Evolutionary conservation across 2,888 invertebrate species (phyloP).

Genomic region (Tiphia femorata): DNA sequence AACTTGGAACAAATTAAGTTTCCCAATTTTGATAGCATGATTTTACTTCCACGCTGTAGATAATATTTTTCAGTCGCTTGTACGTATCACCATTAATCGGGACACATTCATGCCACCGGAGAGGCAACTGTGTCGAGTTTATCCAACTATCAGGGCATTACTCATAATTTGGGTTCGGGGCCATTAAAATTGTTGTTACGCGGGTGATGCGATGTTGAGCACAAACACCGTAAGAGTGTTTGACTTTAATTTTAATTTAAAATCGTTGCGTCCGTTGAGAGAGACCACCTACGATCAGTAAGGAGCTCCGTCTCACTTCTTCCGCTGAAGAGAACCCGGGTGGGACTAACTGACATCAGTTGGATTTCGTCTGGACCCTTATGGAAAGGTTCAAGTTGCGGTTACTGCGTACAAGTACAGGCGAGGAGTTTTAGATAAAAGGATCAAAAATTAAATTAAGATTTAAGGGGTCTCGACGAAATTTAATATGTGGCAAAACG

Average conservation of each 20-base stretch:
- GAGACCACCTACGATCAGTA: slow-evolving; percentile 65
- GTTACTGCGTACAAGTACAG: slow-evolving; percentile 31
- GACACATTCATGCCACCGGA: slow-evolving; percentile 3
- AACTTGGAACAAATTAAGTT: too few species aligned
- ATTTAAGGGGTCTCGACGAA: too few species aligned
- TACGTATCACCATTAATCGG: slow-evolving; percentile 6
- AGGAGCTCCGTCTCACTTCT: slow-evolving; percentile 44
- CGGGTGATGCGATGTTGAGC: slow-evolving; percentile 58
- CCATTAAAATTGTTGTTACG: slow-evolving; percentile 64
- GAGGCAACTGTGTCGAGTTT: too few species aligned
- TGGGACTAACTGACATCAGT: slow-evolving; percentile 35
- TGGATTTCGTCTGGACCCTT: slow-evolving; percentile 36
- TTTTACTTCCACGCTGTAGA: too few species aligned
- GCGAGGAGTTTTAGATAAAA: too few species aligned
- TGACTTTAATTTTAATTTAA: slow-evolving; percentile 68
- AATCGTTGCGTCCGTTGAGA: slow-evolving; percentile 59
- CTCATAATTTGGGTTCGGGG: slow-evolving; percentile 54
- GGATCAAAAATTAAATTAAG: too few species aligned
- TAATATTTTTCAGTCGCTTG: too few species aligned
- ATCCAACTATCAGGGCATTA: slow-evolving; percentile 27
- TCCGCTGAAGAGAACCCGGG: slow-evolving; percentile 37
- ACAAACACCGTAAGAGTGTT: slow-evolving; percentile 57
- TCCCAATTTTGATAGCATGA: too few species aligned
- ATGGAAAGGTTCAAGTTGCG: slow-evolving; percentile 37
- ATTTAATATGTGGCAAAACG: too few species aligned